Evolutionary conservation across 2,888 invertebrate genomes (phyloP).

Genomic region (Zygaena filipendulae): DNA sequence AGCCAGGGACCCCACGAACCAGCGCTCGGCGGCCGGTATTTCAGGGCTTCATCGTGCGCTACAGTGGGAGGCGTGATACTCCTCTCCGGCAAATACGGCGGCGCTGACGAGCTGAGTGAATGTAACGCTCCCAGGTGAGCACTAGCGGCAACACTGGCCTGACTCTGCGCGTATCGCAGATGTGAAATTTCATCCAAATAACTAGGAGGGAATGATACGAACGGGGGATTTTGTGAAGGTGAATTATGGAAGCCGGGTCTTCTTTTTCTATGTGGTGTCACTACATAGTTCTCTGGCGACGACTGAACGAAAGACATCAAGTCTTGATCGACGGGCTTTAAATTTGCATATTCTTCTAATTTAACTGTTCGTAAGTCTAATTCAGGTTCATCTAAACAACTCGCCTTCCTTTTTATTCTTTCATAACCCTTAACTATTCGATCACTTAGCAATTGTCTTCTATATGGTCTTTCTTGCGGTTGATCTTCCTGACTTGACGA

Average conservation of each 20-base stretch:
- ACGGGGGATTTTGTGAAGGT: slow-evolving; percentile 88
- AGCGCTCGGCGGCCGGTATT: slow-evolving; percentile 76
- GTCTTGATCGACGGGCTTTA: slow-evolving; percentile 76
- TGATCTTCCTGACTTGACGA: slow-evolving; percentile 63
- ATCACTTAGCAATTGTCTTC: slow-evolving; percentile 71
- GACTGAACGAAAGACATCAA: slow-evolving; percentile 75
- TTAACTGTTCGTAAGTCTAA: slow-evolving; percentile 72
- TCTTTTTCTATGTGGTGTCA: slow-evolving; percentile 87
- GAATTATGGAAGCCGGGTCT: slow-evolving; percentile 89
- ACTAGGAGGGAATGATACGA: slow-evolving; percentile 83
- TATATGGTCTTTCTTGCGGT: slow-evolving; percentile 64
- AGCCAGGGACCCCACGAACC: slow-evolving; percentile 78
- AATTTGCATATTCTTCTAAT: slow-evolving; percentile 74
- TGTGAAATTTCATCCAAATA: slow-evolving; percentile 77
- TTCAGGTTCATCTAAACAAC: slow-evolving; percentile 75
- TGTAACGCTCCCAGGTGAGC: slow-evolving; percentile 61
- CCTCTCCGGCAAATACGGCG: slow-evolving; percentile 74
- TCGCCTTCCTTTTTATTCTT: slow-evolving; percentile 71
- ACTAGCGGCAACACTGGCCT: slow-evolving; percentile 69
- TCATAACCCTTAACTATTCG: slow-evolving; percentile 71
- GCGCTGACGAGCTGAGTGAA: slow-evolving; percentile 78
- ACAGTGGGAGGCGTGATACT: slow-evolving; percentile 71
- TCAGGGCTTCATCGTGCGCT: slow-evolving; percentile 67
- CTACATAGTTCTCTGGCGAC: slow-evolving; percentile 86
- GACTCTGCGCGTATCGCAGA: slow-evolving; percentile 70